Base-by-base conservation (phyloP, 2,797 vertebrate species). In the Gastrophryne carolinensis region DNA sequence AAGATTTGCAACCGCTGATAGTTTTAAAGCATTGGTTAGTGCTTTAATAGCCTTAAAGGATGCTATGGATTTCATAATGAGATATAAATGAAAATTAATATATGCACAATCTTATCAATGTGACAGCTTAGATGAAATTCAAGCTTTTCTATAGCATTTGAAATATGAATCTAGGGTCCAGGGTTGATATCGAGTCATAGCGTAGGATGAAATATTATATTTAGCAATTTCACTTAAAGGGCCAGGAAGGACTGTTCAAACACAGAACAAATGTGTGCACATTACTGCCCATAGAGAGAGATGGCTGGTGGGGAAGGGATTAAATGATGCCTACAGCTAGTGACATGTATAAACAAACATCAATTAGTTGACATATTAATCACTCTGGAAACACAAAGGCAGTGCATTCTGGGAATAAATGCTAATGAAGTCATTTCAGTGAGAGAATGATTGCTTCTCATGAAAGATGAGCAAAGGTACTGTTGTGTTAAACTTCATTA, bases 361-460 rank as follows among this genome's bases (percentile, higher is more conserved):
- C 68, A 78, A 78, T 78, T 72, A 72, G 61, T 41, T 65, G 41
- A 78, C 61, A 60, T 72, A 66, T 65, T 78, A 78, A 78, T 78
- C 61, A 72, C 52, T 52, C n/a, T 66, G n/a, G 21, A 60, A 66
- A 72, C 24, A 27, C 58, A 41, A 71, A 66, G 53, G 41, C 39
- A 72, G 61, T 58, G 60, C 68, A 78, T 72, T 72, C 39, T 78
- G 75, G 75, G 75, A 78, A 58, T 72, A 26, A n/a, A 72, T 78
- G 68, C 61, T 78, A 78, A 78, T 78, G 52, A 78, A 72, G 75
- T 57, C 41, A 72, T 65, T 72, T 54, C 52, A 66, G 53, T 39
- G 53, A 72, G 66, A 72, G 75, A 72, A 65, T 71, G 67, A 77
- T 77, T 77, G 39, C 75, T 52, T n/a, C 68, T 72, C 30, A 21